Conservation (phyloP, 2,888 invertebrate genomes). For the Nemotelus pantherinus region DNA sequence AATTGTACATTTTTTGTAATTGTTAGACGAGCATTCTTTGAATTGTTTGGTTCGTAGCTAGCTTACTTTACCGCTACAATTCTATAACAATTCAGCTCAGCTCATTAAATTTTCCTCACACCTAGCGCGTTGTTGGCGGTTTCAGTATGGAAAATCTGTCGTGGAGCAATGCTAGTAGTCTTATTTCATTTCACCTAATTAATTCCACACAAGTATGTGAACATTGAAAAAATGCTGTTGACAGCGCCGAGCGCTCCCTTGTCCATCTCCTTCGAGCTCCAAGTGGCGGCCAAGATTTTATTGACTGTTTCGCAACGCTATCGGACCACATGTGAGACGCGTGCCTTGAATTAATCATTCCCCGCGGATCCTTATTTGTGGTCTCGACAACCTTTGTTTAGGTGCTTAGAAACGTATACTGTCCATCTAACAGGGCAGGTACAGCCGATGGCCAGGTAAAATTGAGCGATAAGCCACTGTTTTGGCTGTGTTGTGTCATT, state of each 20-base stretch:
- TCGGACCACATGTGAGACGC: not conserved
- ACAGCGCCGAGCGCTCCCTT: not conserved
- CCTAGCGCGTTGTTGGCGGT: too few relatives aligned
- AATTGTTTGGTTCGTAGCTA: too few relatives aligned
- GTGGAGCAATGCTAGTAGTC: not conserved
- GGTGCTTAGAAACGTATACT: conserved; percentile 1
- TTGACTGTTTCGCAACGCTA: not conserved
- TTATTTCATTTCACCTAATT: conserved; percentile 46
- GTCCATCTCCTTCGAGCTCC: not conserved
- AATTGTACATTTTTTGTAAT: too few relatives aligned
- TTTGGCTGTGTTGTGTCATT: conserved; percentile 14
- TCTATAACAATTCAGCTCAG: too few relatives aligned
- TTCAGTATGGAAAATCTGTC: too few relatives aligned
- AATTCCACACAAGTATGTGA: conserved; percentile 48
- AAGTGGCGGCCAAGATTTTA: not conserved
- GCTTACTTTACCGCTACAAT: too few relatives aligned
- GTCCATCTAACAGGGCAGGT: not conserved
- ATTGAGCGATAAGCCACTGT: not conserved
- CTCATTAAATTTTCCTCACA: too few relatives aligned
- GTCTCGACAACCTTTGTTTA: not conserved
- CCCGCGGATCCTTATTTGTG: conserved; percentile 3
- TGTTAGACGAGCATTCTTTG: too few relatives aligned
- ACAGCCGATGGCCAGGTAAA: not conserved
- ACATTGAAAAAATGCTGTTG: conserved; percentile 43
- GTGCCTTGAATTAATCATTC: not conserved